Evolutionary conservation across 2,797 vertebrate species (phyloP), one percentile per base, ranked within the genome.

Genomic region (Muscicapa striata): DNA sequence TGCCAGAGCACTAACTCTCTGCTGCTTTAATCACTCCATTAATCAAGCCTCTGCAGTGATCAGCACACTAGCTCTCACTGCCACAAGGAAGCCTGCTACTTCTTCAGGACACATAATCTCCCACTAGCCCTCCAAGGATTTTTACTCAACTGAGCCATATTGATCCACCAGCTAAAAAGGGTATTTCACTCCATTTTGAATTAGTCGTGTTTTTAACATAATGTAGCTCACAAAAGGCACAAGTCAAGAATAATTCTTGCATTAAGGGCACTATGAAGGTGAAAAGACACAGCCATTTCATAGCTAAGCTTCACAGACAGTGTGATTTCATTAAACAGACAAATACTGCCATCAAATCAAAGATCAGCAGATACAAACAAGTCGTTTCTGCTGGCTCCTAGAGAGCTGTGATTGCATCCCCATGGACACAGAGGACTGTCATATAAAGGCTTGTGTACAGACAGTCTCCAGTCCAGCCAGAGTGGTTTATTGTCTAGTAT

Each of bases 51-150:
- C 67, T 88, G 88, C 90, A 91, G 84, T 87, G 90, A 95, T 96
- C 94, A 92, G 83, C 93, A 93, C 92, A 58, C 92, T 48, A 61
- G 68, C 94, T 91, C 89, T 89, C n/a, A n/a, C 92, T 92, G 92
- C 95, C 95, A 97, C 85, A 90, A 95, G 91, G 87, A 92, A 97
- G 94, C 94, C 95, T 94, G 94, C 95, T 95, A 96, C 95, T 97
- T 97, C 95, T 96, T 97, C 95, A 94, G 95, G 96, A 97, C 95
- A 97, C 93, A 92, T 95, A 95, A 93, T 96, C 93, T 95, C 87
- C 95, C 94, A 57, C 78, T 58, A 83, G 68, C 81, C 87, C 93
- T 94, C 91, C 93, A 91, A 94, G 90, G 87, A 88, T 61, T 95
- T 96, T 94, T 80, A 82, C 36, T 90, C 83, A 75, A 49, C 85